Percentiles rank a stretch among this genome's conserved stretches.
Evolutionary conservation across 2,797 vertebrate species (phyloP).

Genomic region (Eidolon dupreanum): DNA sequence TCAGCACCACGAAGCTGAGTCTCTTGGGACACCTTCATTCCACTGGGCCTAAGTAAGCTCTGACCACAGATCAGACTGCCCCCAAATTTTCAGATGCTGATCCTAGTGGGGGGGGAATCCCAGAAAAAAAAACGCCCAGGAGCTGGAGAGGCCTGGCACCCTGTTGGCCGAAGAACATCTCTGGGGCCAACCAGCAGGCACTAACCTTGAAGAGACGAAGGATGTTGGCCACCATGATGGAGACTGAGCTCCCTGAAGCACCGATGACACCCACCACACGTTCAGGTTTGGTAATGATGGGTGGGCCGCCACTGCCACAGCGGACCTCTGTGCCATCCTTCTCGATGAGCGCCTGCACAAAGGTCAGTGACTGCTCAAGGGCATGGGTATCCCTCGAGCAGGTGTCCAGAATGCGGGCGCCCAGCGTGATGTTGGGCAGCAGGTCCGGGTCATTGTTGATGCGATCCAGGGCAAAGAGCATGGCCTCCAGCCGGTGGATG

Average conservation of each 20-base stretch:
- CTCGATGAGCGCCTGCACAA: slow-evolving; percentile 97
- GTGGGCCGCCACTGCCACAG: slow-evolving; percentile 94
- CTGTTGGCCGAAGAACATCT: not conserved
- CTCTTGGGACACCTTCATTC: fast-evolving
- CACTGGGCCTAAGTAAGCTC: fast-evolving
- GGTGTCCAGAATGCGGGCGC: slow-evolving; percentile 96
- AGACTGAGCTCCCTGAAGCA: slow-evolving; percentile 96
- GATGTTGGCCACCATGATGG: slow-evolving; percentile 99
- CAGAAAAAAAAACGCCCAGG: not conserved
- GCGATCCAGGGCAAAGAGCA: slow-evolving; percentile 96
- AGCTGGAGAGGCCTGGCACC: not conserved
- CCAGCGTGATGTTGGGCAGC: slow-evolving; percentile 97
- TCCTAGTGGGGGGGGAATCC: not conserved
- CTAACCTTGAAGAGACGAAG: slow-evolving; percentile 97
- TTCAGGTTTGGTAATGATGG: slow-evolving; percentile 97
- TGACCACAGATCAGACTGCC: not conserved
- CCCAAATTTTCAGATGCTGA: not conserved
- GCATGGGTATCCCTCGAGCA: slow-evolving; percentile 97
- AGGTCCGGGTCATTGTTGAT: slow-evolving; percentile 97
- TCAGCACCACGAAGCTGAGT: not conserved
- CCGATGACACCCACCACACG: slow-evolving; percentile 96
- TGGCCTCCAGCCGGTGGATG: slow-evolving; percentile 96
- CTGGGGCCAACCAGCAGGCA: not conserved
- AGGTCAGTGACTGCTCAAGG: slow-evolving; percentile 97
- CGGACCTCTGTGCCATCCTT: slow-evolving; percentile 97